These are phyloP conservation scores for Drosophila asahinai DNA, from an alignment of 1,140 invertebrate species.

Conservation along the genomic window DNA sequence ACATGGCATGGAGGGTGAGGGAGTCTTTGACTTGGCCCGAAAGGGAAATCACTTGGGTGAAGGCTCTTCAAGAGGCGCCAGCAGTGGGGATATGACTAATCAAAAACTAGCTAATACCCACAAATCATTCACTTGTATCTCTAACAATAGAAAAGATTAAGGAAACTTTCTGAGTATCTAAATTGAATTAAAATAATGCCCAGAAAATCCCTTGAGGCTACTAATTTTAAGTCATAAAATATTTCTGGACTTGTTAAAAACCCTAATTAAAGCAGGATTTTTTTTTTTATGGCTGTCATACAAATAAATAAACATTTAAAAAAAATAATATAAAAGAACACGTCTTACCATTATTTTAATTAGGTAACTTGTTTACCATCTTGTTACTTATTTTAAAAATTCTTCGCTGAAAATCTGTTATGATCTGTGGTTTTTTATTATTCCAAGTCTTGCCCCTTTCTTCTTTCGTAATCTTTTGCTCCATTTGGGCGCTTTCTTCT, in stretches of 20 bases:
- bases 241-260: too few species aligned
- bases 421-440: background rate
- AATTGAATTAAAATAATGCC: background rate
- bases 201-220: too few species aligned
- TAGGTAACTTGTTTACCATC: background rate
- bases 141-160: background rate
- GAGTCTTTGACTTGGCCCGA: conserved; percentile 40
- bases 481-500: background rate
- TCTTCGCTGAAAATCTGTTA: background rate
- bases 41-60: conserved; percentile 8
- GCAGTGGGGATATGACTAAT: conserved; percentile 1
- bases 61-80: conserved; percentile 8
- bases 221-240: too few species aligned
- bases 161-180: too few species aligned
- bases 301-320: background rate
- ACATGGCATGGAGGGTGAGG: conserved; percentile 33
- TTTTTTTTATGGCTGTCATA: background rate
- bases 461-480: background rate
- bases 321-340: background rate
- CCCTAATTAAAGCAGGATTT: too few species aligned
- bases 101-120: conserved; percentile 2
- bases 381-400: background rate
- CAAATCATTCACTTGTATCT: background rate
- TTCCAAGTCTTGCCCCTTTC: background rate
- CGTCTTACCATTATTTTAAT: too few species aligned